These are phyloP conservation scores for Dinoponera quadriceps DNA, from an alignment of 1,140 invertebrate species.

Conservation along the genomic window DNA sequence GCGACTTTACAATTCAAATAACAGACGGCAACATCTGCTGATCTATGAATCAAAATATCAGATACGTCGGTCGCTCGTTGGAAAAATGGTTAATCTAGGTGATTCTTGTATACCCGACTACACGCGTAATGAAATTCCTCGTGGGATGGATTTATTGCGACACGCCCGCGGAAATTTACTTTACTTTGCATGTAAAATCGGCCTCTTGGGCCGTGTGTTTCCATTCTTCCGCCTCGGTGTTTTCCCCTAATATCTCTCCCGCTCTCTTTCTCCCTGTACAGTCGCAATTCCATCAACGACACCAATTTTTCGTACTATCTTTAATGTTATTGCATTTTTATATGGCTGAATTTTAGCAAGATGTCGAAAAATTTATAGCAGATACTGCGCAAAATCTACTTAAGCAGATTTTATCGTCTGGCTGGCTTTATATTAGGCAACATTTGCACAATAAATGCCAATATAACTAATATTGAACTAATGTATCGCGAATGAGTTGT, in stretches of 20 bases:
- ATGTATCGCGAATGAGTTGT: no score
- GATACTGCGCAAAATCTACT: no score
- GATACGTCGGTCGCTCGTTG: constrained; percentile 43
- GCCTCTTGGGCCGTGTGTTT: background rate
- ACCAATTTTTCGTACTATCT: background rate
- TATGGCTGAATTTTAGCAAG: no score
- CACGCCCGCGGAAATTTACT: constrained; percentile 37
- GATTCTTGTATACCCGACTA: constrained; percentile 56
- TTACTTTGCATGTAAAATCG: constrained; percentile 69
- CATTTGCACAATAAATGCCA: no score
- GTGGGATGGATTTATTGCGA: constrained; percentile 74
- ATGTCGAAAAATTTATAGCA: no score
- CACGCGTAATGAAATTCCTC: constrained; percentile 73
- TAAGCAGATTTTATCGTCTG: no score
- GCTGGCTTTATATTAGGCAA: no score
- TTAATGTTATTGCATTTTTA: no score
- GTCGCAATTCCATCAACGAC: constrained; percentile 7
- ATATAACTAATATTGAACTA: no score
- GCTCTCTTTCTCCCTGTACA: no score
- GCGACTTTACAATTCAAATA: constrained; percentile 81
- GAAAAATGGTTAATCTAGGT: constrained; percentile 72
- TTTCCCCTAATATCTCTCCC: constrained; percentile 9
- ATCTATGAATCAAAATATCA: constrained; percentile 74
- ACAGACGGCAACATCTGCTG: constrained; percentile 76
- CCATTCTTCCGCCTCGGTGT: background rate